Evolutionary conservation across 2,888 invertebrate genomes (phyloP).

Genomic region (Bhutanitis thaidina): DNA sequence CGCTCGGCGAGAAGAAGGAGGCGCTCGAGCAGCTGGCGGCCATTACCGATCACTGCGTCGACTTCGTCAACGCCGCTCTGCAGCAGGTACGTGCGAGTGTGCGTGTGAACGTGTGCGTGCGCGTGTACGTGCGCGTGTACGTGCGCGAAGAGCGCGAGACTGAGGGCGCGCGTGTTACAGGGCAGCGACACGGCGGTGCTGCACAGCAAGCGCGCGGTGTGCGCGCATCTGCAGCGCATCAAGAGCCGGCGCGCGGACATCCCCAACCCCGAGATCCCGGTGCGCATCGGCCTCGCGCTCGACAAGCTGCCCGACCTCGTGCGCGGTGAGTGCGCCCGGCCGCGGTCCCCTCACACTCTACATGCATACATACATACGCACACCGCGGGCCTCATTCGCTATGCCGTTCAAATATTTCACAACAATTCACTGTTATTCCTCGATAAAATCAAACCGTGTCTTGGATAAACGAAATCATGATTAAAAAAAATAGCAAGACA

Average conservation of each 20-base stretch:
- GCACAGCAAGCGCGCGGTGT: slow-evolving; percentile 88
- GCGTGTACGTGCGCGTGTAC: neutral
- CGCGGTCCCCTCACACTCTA: neutral
- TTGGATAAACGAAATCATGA: no score
- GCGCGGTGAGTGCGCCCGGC: slow-evolving; percentile 75
- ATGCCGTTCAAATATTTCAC: no score
- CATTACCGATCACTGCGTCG: slow-evolving; percentile 93
- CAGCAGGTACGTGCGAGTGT: slow-evolving; percentile 60
- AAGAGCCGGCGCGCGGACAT: slow-evolving; percentile 92
- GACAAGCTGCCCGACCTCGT: slow-evolving; percentile 90
- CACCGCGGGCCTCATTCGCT: no score
- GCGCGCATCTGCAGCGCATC: slow-evolving; percentile 88
- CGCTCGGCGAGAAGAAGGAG: slow-evolving; percentile 90
- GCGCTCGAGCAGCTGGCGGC: slow-evolving; percentile 90
- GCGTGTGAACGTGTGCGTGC: neutral
- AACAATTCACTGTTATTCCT: no score
- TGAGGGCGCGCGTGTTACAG: slow-evolving; percentile 22
- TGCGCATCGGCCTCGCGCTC: slow-evolving; percentile 88
- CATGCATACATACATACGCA: neutral
- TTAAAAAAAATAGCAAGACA: no score
- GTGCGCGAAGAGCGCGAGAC: neutral
- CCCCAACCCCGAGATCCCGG: slow-evolving; percentile 93
- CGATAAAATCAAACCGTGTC: no score
- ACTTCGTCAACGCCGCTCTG: slow-evolving; percentile 89
- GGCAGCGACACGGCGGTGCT: slow-evolving; percentile 92